Base-by-base conservation (phyloP, 1,140 invertebrate genomes). In the Aphelinus certus region DNA sequence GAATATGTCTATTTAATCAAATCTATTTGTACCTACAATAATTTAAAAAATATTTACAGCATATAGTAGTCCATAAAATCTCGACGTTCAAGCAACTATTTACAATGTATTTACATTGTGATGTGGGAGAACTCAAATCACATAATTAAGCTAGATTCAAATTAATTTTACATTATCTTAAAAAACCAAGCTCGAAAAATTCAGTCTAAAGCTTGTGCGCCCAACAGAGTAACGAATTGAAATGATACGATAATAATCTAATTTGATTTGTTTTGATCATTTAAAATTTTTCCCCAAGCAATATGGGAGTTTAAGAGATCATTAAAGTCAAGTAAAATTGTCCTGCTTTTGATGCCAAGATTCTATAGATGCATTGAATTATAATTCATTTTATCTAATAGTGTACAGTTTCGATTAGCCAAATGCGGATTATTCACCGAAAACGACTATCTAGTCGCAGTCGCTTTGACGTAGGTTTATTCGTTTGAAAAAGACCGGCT, bases 391-490 rank as follows among this genome's bases (percentile, higher is more conserved):
- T 81, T 79, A 81, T 6, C 77, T 83, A 82, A 77, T 82, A 83
- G 81, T 82, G 72, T 82, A 81, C 78, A 83, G 76, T 80, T 82
- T 79, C 67, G 77, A 73, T 26, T 79, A 80, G 72, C 73, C 76
- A 72, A 76, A 76, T 76, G 75, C 43, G 45, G 70, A 77, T 77
- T 77, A 61, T 74, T 61, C 72, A 60, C 76, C 71, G 75, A 51
- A 64, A 64, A 77, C 71, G 73, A 78, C 72, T 79, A 3, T n/a
- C 7, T 49, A 68, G 48, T 69, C 26, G 46, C 62, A 3, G 48
- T 61, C 47, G 6, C n/a, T 47, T n/a, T 0, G 45, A 42, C 46
- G 7, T n/a, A 26, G 42, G 49, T 56, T 63, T 43, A 7, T 57
- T 60, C 47, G 55, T 67, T 49, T 45, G 45, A 64, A 71, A 76